phyloP scores from a whole-genome alignment of 2,113 vertebrate species.

The Anolis carolinensis region DNA sequence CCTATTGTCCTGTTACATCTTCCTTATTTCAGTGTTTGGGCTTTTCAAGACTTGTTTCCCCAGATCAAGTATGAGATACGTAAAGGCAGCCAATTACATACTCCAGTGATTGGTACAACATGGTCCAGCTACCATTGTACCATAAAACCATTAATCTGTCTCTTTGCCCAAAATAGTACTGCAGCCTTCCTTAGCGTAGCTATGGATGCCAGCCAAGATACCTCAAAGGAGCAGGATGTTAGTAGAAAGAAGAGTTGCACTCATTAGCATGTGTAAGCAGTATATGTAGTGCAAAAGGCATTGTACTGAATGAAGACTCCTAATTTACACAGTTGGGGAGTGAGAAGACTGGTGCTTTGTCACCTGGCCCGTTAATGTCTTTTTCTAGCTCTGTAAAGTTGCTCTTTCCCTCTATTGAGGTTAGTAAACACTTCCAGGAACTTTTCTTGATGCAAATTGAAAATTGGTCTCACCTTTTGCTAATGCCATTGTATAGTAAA shows the following conservation, averaged over 20 bases:
- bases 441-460: not conserved
- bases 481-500: not conserved
- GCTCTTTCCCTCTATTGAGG: not conserved
- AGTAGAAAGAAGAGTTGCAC: not conserved
- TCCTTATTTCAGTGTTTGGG: not conserved
- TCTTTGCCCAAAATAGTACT: not conserved
- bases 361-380: not conserved
- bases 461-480: too few species aligned
- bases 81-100: not conserved
- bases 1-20: not conserved
- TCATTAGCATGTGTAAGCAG: not conserved
- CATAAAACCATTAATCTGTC: not conserved
- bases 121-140: not conserved
- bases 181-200: not conserved
- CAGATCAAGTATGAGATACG: not conserved
- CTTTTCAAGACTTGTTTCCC: not conserved
- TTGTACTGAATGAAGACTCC: not conserved
- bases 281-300: too few species aligned
- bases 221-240: not conserved
- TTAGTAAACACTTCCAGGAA: not conserved
- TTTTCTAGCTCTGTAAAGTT: not conserved
- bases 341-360: not conserved
- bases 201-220: not conserved
- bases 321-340: not conserved
- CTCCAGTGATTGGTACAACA: not conserved